These are phyloP conservation scores for Ochropacha duplaris DNA, from an alignment of 2,888 invertebrate species.

Conservation along the genomic window DNA sequence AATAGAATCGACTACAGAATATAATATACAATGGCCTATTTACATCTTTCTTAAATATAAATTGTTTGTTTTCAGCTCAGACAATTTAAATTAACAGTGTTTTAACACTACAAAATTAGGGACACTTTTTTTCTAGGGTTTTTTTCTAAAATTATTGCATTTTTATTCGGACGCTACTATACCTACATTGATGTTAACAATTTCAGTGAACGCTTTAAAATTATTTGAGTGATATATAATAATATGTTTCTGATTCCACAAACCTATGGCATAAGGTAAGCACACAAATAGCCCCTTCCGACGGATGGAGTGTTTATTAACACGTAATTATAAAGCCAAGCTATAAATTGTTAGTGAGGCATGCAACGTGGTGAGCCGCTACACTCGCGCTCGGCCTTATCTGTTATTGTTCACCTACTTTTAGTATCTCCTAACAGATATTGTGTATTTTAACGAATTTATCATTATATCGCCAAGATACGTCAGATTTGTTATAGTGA, in stretches of 20 bases:
- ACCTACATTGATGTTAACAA: no score
- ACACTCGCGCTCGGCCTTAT: slow-evolving; percentile 10
- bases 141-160: no score
- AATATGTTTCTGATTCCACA: background rate
- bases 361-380: background rate
- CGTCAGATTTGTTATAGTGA: slow-evolving; percentile 42
- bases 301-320: slow-evolving; percentile 11
- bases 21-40: no score
- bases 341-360: background rate
- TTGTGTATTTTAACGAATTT: slow-evolving; percentile 23
- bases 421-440: slow-evolving; percentile 13
- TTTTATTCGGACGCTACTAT: no score
- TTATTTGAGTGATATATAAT: no score
- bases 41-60: no score
- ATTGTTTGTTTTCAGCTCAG: no score
- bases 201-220: no score
- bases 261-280: background rate
- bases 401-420: slow-evolving; percentile 21
- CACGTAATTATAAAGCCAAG: background rate
- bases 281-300: background rate
- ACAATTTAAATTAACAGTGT: no score
- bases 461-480: slow-evolving; percentile 21
- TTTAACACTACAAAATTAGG: no score
- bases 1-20: no score
- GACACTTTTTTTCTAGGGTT: no score